phyloP scores from a whole-genome alignment of 1,140 invertebrate species.

The Drosophila seguyi region DNA sequence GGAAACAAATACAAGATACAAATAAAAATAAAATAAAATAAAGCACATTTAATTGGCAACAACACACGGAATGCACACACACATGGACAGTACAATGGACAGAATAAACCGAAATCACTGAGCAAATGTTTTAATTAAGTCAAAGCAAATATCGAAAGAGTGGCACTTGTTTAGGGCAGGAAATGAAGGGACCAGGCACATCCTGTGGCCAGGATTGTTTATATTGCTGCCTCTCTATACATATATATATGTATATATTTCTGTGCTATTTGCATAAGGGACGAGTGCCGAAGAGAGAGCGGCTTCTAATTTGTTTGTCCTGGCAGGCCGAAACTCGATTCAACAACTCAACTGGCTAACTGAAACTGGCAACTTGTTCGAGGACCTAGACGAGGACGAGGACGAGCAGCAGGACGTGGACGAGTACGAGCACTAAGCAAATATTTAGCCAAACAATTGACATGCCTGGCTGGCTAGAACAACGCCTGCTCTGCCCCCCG shows the following conservation, averaged over 20 bases:
- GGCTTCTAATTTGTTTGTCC: constrained; percentile 76
- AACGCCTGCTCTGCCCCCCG: constrained; percentile 29
- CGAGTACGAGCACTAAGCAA: constrained; percentile 69
- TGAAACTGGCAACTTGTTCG: constrained; percentile 78
- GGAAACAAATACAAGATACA: neutral
- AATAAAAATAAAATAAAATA: constrained; percentile 40
- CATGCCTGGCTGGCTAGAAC: constrained; percentile 73
- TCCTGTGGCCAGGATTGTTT: constrained; percentile 37
- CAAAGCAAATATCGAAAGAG: constrained; percentile 79
- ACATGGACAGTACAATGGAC: constrained; percentile 19
- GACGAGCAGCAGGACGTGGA: constrained; percentile 32
- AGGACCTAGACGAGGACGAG: neutral
- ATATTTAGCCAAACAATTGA: constrained; percentile 82
- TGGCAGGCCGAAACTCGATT: constrained; percentile 64
- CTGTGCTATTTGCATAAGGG: constrained; percentile 74
- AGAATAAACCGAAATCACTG: constrained; percentile 65
- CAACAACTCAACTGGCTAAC: constrained; percentile 43
- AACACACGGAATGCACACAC: constrained; percentile 43
- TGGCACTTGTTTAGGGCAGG: constrained; percentile 76
- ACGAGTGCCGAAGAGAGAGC: constrained; percentile 45
- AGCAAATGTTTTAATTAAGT: constrained; percentile 84
- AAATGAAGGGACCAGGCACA: constrained; percentile 68
- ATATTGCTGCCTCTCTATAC: constrained; percentile 18
- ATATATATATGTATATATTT: constrained; percentile 30
- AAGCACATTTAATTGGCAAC: constrained; percentile 71